Conservation (phyloP, 2,888 invertebrate species). For the Trissoscelio sp. region DNA sequence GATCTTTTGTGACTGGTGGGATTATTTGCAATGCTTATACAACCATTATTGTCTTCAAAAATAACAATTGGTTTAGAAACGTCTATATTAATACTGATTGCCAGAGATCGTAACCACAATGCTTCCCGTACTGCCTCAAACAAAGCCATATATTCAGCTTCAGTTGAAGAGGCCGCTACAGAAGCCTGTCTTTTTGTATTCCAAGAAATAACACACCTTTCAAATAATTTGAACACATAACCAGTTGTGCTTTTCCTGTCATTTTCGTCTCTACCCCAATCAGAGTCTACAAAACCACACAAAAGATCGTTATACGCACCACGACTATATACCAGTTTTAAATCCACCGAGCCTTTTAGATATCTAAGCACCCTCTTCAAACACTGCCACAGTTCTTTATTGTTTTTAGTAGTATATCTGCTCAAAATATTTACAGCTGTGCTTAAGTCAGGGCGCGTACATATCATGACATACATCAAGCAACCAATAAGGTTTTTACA, state of each 20-base stretch:
- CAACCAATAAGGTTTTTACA: constrained; percentile 23
- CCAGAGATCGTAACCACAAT: neutral
- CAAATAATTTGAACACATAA: neutral
- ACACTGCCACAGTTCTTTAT: constrained; percentile 26
- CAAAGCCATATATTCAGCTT: no score
- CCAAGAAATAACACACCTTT: neutral
- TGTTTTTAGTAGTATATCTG: constrained; percentile 31
- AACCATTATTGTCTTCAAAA: neutral
- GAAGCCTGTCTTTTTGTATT: neutral
- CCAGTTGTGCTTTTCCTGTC: neutral
- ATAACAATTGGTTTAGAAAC: neutral
- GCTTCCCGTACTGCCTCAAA: neutral
- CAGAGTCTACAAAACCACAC: neutral
- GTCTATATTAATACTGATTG: neutral
- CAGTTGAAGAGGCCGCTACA: neutral
- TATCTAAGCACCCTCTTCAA: constrained; percentile 7
- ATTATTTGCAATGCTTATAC: no score
- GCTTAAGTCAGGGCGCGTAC: constrained; percentile 38
- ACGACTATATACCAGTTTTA: neutral
- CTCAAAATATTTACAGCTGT: constrained; percentile 39
- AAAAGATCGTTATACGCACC: neutral
- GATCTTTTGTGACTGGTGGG: no score
- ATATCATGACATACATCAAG: constrained; percentile 29
- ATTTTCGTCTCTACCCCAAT: constrained; percentile 10
- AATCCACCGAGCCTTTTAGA: constrained; percentile 8